Percentiles rank a stretch among this genome's conserved stretches.
phyloP scores from a whole-genome alignment of 2,113 vertebrate species.

The Hemichromis elongatus region DNA sequence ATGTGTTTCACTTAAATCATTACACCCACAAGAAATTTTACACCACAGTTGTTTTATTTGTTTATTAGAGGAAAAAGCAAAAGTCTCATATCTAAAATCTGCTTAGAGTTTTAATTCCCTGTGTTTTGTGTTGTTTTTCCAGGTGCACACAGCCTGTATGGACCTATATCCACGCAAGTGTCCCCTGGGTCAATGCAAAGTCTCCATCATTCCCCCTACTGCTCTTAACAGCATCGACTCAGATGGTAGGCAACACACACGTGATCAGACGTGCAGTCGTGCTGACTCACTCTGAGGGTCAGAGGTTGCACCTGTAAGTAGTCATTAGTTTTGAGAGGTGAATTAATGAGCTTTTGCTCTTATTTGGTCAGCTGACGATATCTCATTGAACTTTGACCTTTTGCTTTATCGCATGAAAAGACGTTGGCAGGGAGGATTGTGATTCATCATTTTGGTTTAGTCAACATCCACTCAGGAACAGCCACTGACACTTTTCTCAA shows the following conservation, averaged over 20 bases:
- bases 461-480: neutral
- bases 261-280: neutral
- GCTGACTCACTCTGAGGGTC: neutral
- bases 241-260: slow-evolving; percentile 80
- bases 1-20: neutral
- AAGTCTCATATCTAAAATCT: neutral
- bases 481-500: neutral
- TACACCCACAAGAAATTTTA: neutral
- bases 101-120: neutral
- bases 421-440: neutral
- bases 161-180: slow-evolving; percentile 90
- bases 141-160: slow-evolving; percentile 98
- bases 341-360: neutral
- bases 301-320: neutral
- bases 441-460: neutral
- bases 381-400: slow-evolving; percentile 2
- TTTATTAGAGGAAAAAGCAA: neutral
- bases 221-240: slow-evolving; percentile 99
- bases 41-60: neutral
- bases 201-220: slow-evolving; percentile 95
- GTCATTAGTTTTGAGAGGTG: neutral
- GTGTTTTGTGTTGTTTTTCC: neutral
- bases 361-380: neutral
- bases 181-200: slow-evolving; percentile 97
- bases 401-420: neutral